Percentiles rank a stretch among this genome's conserved stretches.
Evolutionary conservation across 2,888 invertebrate species (phyloP).

Genomic region (Heteropelma amictum): DNA sequence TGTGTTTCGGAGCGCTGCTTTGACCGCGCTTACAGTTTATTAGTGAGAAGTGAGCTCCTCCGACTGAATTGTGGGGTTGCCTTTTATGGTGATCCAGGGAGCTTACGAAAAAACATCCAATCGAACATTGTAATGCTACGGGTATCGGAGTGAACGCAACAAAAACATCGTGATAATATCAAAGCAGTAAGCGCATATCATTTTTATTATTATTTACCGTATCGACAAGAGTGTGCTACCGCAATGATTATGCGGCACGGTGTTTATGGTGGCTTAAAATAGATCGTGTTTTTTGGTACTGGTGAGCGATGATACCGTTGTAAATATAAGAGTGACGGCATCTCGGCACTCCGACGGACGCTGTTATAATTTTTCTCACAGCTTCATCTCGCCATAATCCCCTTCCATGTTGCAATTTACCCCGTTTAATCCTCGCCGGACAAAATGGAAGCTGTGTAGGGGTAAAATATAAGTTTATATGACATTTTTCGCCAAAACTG

Average conservation of each 20-base stretch:
- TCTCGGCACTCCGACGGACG: constrained; percentile 51
- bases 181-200: constrained; percentile 56
- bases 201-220: background rate
- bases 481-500: background rate
- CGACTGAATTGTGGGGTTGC: constrained; percentile 68
- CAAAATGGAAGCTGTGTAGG: too few species aligned
- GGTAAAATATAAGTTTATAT: too few species aligned
- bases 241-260: background rate
- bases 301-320: constrained; percentile 52
- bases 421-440: too few species aligned
- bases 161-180: constrained; percentile 41
- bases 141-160: constrained; percentile 61
- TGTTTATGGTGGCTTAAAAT: constrained; percentile 18
- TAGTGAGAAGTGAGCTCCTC: constrained; percentile 58
- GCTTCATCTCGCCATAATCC: background rate
- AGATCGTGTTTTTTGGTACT: constrained; percentile 1
- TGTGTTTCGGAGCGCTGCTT: constrained; percentile 42
- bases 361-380: constrained; percentile 20
- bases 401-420: too few species aligned
- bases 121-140: constrained; percentile 61
- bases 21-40: constrained; percentile 43
- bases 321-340: constrained; percentile 74
- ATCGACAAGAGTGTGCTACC: background rate
- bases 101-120: constrained; percentile 53
- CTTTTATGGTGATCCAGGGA: constrained; percentile 75